Evolutionary conservation across 2,113 vertebrate species (phyloP), one percentile per base, ranked within the genome.

Genomic region (Fukomys damarensis): DNA sequence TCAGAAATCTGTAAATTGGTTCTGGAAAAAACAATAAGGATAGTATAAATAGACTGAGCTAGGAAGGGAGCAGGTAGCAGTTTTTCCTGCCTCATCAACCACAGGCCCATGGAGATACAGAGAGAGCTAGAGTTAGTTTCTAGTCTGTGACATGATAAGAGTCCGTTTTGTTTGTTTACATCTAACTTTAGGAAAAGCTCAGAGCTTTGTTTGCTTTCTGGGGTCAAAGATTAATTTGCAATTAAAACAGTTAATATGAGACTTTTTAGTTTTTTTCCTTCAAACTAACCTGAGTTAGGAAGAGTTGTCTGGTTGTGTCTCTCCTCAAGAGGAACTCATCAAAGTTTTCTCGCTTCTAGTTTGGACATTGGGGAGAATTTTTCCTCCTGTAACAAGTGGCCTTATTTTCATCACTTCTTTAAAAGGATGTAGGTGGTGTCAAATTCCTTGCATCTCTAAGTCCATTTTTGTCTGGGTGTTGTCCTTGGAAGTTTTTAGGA

Each of bases 161-260:
- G 77, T n/a, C 43, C 14, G 19, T 87, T 76, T 91, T 82, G 30
- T 93, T 89, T 35, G 14, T 68, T 83, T 24, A 28, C 80, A 32
- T 82, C 7, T 77, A n/a, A 16, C 89, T 85, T 92, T 7, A 76
- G 77, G 65, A 91, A 95, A 46, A 66, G 19, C 77, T 95, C 58
- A 54, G 52, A 89, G 72, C 6, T 16, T 5, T 79, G 68, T 84
- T 85, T 88, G 41, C 41, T 89, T 94, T 65, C 66, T 91, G 61
- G 28, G 77, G 77, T 96, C 26, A 90, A 66, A 95, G 77, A 81
- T 85, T 89, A 72, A 91, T 81, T 96, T 93, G 49, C 95, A 85
- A 88, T 95, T 91, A 83, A 59, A 92, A 52, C 9, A 70, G 22
- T 93, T 96, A 72, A 52, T 65, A 59, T 93, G 26, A 7, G 16